Evolutionary conservation across 2,797 vertebrate genomes (phyloP).

Genomic region (Avahi laniger): DNA sequence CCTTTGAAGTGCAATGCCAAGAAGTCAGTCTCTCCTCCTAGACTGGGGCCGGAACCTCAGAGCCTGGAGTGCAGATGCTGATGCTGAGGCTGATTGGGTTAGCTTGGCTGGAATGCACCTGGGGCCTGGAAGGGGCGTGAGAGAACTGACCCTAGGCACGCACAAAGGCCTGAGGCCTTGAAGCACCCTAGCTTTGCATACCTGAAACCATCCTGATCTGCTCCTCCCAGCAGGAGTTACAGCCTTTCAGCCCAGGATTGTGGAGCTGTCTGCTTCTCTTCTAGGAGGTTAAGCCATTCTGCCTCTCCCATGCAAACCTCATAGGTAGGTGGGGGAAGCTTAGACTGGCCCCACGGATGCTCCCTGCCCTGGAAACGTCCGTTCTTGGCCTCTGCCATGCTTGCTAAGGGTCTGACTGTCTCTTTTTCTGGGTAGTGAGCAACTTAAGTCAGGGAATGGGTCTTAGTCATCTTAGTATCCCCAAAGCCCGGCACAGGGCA

Average conservation of each 20-base stretch:
- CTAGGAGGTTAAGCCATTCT: not conserved
- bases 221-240: not conserved
- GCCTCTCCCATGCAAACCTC: fast-evolving
- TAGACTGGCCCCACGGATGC: not conserved
- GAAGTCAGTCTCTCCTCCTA: not conserved
- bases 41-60: not conserved
- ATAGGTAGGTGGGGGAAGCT: not conserved
- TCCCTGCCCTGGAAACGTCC: not conserved
- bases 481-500: not conserved
- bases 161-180: not conserved
- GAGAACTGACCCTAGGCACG: not conserved
- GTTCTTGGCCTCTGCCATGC: not conserved
- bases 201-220: not conserved
- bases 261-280: not conserved
- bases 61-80: not conserved
- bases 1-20: not conserved
- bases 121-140: not conserved
- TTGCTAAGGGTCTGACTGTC: not conserved
- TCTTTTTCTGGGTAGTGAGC: not conserved
- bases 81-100: not conserved
- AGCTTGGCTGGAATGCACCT: not conserved
- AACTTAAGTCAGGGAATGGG: not conserved
- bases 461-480: not conserved
- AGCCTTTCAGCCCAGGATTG: not conserved
- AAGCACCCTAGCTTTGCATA: not conserved